Evolutionary conservation across 1,140 invertebrate species (phyloP).

Genomic region (Pseudomyrmex gracilis): DNA sequence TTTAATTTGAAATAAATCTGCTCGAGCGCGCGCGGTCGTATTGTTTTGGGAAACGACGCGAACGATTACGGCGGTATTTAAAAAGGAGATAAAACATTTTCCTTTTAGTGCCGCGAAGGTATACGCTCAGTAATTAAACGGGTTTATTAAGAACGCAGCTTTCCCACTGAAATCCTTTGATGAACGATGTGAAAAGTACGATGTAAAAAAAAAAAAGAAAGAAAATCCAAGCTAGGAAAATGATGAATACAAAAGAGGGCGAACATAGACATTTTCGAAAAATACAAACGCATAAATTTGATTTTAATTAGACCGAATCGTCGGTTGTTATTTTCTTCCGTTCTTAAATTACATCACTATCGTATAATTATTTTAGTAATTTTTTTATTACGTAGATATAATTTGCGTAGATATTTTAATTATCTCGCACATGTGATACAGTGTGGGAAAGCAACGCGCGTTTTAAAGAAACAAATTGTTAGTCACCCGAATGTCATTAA

Average conservation of each 20-base stretch:
- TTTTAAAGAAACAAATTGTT: constrained; percentile 19
- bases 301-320: too few relatives aligned
- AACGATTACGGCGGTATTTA: constrained; percentile 7
- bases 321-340: too few relatives aligned
- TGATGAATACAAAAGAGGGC: too few relatives aligned
- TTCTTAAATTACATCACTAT: too few relatives aligned
- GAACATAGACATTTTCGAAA: too few relatives aligned
- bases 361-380: not conserved
- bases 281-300: too few relatives aligned
- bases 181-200: not conserved
- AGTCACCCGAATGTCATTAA: constrained; percentile 27
- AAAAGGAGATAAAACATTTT: not conserved
- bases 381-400: not conserved
- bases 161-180: not conserved
- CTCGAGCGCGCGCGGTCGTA: not conserved
- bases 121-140: not conserved
- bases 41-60: not conserved
- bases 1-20: constrained; percentile 27
- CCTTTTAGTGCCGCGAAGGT: not conserved
- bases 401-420: constrained; percentile 1
- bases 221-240: not conserved
- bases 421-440: not conserved
- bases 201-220: not conserved
- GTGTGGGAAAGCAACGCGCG: not conserved
- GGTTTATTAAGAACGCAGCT: not conserved